phyloP scores from a whole-genome alignment of 2,888 invertebrate species.

The Eulithis testata region DNA sequence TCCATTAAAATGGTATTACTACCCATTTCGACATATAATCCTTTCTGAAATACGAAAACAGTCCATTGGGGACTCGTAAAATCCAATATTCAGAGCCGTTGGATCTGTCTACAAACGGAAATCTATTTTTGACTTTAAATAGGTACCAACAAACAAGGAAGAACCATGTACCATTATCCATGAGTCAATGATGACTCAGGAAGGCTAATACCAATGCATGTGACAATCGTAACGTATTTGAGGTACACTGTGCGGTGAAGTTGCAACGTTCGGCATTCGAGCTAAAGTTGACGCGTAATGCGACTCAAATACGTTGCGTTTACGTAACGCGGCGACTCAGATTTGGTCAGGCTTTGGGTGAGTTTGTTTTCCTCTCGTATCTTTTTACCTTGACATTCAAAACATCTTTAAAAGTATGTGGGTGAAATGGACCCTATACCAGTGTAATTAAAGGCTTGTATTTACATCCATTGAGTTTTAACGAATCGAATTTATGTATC shows the following conservation, averaged over 20 bases:
- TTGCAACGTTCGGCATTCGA: no score
- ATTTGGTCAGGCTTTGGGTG: no score
- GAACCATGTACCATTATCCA: slow-evolving; percentile 25
- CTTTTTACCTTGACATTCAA: slow-evolving; percentile 41
- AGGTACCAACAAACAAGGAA: slow-evolving; percentile 33
- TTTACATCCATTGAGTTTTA: slow-evolving; percentile 21
- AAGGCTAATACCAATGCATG: no score
- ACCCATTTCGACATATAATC: background rate
- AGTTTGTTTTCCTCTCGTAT: slow-evolving; percentile 29
- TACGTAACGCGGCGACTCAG: no score
- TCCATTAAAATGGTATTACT: no score
- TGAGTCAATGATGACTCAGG: slow-evolving; percentile 41
- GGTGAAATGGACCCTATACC: slow-evolving; percentile 29
- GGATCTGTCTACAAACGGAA: slow-evolving; percentile 26
- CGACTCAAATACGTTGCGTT: no score
- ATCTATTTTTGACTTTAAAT: slow-evolving; percentile 34
- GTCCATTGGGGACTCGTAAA: slow-evolving; percentile 22
- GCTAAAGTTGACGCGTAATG: no score
- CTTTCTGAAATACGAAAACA: slow-evolving; percentile 23
- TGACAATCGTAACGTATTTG: no score
- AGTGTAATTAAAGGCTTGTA: slow-evolving; percentile 27
- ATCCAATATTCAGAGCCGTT: slow-evolving; percentile 12
- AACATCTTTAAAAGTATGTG: slow-evolving; percentile 31
- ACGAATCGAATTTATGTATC: slow-evolving; percentile 36
- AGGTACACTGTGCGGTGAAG: no score